Evolutionary conservation across 2,113 vertebrate genomes (phyloP), one percentile per base, ranked within the genome.

Genomic region (Camelus bactrianus): DNA sequence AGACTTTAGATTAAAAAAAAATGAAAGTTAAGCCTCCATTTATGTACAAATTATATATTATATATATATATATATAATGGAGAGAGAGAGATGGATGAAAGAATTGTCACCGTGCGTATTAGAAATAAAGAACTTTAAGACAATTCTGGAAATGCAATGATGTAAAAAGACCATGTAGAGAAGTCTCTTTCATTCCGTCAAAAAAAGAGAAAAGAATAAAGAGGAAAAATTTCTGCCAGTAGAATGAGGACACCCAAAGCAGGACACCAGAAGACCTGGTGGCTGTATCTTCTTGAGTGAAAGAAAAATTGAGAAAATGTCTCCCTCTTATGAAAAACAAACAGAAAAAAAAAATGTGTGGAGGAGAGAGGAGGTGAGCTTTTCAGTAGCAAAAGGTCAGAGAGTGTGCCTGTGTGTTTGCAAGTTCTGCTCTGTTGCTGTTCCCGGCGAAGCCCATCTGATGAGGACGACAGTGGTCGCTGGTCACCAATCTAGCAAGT

Each of bases 31-130:
- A 30, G 52, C 3, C 82, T 56, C 4, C 35, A 20, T 35, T 62
- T 15, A 10, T 16, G 19, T 42, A 30, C 30, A 42, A 2, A 26
- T 42, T 42, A 42, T 35, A 35, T 35, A 35, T 42, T 42, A 42
- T 3, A 0, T 12, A 3, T 15, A 3, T 8, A 15, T 9, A 2
- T 4, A 5, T 26, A 6, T 12, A 5, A 42, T 42, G 38, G 38
- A 42, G 38, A 42, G 38, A 42, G 38, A 42, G 38, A 42, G 72
- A 22, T 13, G n/a, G 14, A 20, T 13, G 38, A 65, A 73, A 62
- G 28, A 73, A 38, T 17, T 20, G 15, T 81, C 17, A 35, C 16
- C 32, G 15, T 9, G 13, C 48, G 35, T 42, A 32, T n/a, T 20
- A n/a, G 84, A 69, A 64, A 79, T 12, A 60, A 32, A n/a, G 19